phyloP scores from a whole-genome alignment of 2,113 vertebrate genomes.

The Lepidiolamprologus cunningtoni region DNA sequence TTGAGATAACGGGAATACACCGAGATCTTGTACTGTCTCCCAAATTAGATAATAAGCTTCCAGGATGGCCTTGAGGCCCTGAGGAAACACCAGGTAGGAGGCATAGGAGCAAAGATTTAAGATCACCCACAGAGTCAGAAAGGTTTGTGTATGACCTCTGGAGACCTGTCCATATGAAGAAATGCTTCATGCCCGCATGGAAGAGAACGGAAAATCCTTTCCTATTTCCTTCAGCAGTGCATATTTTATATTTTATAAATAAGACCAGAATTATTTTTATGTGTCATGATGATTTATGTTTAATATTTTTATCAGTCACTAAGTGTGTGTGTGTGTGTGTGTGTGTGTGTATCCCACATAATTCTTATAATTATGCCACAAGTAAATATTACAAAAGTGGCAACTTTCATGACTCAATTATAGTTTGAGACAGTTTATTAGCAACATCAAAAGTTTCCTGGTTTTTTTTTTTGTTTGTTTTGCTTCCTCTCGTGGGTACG shows the following conservation, averaged over 20 bases:
- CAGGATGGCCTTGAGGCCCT: not conserved
- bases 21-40: not conserved
- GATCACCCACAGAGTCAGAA: not conserved
- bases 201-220: not conserved
- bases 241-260: not conserved
- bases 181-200: fast-evolving
- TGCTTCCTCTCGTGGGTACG: fast-evolving
- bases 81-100: not conserved
- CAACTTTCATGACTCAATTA: not conserved
- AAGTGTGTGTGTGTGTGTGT: not conserved
- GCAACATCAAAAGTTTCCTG: not conserved
- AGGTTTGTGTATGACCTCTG: not conserved
- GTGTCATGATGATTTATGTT: not conserved
- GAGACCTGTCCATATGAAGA: not conserved
- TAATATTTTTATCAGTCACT: not conserved
- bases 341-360: fast-evolving
- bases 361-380: not conserved
- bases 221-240: not conserved
- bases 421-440: not conserved
- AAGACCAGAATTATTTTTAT: not conserved
- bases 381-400: not conserved
- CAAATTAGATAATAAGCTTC: not conserved
- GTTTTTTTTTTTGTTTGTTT: not conserved
- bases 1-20: not conserved
- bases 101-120: not conserved